Evolutionary conservation across 2,113 vertebrate species (phyloP).

Genomic region (Zosterops japonicus): DNA sequence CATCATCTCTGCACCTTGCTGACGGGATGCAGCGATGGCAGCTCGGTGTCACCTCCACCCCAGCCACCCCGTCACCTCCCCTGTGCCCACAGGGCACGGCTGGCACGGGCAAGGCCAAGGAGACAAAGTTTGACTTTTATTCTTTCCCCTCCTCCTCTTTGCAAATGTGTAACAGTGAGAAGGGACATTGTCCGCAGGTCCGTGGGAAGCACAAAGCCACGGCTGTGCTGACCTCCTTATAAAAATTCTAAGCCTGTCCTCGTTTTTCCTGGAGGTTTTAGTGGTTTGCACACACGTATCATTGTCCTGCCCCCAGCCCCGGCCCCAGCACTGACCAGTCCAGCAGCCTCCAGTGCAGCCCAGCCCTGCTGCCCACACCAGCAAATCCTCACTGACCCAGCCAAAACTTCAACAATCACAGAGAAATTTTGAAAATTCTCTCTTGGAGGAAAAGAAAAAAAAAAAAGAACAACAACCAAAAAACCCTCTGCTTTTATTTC

Average conservation of each 20-base stretch:
- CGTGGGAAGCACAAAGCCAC: conserved; percentile 43
- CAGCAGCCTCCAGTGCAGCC: not conserved
- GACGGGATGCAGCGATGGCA: not conserved
- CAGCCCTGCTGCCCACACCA: not conserved
- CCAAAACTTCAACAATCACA: not conserved
- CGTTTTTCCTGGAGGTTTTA: not conserved
- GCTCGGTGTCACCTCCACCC: not conserved
- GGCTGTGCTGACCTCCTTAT: conserved; percentile 38
- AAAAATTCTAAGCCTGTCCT: conserved; percentile 51
- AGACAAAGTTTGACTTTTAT: conserved; percentile 9
- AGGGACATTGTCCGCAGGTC: conserved; percentile 49
- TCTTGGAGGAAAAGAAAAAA: not conserved
- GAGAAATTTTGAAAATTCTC: not conserved
- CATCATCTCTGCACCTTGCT: rapidly evolving
- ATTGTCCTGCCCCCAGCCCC: not conserved
- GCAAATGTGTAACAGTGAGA: conserved; percentile 18
- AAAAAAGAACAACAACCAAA: too few species aligned
- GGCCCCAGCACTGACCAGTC: not conserved
- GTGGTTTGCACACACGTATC: not conserved
- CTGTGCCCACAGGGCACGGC: not conserved
- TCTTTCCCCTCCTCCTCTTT: conserved; percentile 6
- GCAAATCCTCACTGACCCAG: not conserved
- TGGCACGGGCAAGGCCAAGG: not conserved
- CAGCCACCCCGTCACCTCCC: not conserved
- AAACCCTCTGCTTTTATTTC: not conserved